These are phyloP conservation scores for Psix sp. DNA, from an alignment of 1,140 invertebrate species.

Conservation along the genomic window DNA sequence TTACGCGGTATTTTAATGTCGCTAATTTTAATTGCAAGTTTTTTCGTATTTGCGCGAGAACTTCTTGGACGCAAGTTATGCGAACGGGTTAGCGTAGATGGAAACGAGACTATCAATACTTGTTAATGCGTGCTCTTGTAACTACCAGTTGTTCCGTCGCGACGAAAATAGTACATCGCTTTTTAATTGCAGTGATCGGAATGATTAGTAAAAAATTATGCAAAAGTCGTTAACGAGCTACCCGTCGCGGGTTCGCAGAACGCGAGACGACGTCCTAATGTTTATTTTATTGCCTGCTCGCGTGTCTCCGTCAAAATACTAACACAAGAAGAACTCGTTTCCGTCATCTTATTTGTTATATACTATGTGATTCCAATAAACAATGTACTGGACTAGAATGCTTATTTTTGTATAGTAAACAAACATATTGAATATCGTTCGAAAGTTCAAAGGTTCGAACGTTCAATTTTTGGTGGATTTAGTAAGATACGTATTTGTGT, in stretches of 20 bases:
- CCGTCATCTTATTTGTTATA: slow-evolving; percentile 46
- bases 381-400: slow-evolving; percentile 9
- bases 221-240: slow-evolving; percentile 50
- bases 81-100: slow-evolving; percentile 49
- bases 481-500: too few species aligned
- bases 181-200: slow-evolving; percentile 52
- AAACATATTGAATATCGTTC: too few species aligned
- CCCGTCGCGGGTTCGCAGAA: slow-evolving; percentile 39
- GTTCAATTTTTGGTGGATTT: too few species aligned
- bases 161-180: slow-evolving; percentile 54
- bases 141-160: slow-evolving; percentile 41
- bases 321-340: slow-evolving; percentile 39
- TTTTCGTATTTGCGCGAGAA: slow-evolving; percentile 20
- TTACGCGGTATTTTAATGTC: slow-evolving; percentile 38
- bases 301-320: slow-evolving; percentile 44
- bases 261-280: slow-evolving; percentile 31
- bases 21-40: slow-evolving; percentile 39
- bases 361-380: slow-evolving; percentile 22
- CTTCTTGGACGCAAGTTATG: slow-evolving; percentile 37
- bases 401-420: slow-evolving; percentile 32
- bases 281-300: slow-evolving; percentile 51
- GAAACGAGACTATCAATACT: slow-evolving; percentile 54
- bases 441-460: too few species aligned
- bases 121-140: slow-evolving; percentile 23
- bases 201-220: slow-evolving; percentile 59